phyloP scores from a whole-genome alignment of 2,888 invertebrate species.

The Pachliopta kotzebuea region DNA sequence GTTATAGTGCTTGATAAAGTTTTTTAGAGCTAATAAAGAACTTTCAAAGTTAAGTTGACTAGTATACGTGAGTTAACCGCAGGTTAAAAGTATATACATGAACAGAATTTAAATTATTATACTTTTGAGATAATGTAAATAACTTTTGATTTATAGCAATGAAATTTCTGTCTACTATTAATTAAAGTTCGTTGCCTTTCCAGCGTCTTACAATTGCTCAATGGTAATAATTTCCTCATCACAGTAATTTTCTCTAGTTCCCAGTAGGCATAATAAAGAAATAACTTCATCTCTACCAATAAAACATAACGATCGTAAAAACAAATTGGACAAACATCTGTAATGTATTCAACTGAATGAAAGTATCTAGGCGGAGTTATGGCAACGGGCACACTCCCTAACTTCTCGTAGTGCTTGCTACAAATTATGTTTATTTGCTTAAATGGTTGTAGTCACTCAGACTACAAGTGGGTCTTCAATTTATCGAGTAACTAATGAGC shows the following conservation, averaged over 20 bases:
- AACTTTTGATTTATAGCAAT: too few relatives aligned
- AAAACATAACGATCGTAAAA: conserved; percentile 24
- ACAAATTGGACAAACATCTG: conserved; percentile 23
- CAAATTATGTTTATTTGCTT: conserved; percentile 16
- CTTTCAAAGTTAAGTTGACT: too few relatives aligned
- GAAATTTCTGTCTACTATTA: too few relatives aligned
- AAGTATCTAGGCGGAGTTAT: conserved; percentile 12
- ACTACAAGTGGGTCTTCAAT: conserved; percentile 6
- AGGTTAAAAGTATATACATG: too few relatives aligned
- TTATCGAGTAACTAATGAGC: conserved; percentile 11
- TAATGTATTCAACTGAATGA: conserved; percentile 20
- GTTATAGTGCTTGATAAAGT: too few relatives aligned
- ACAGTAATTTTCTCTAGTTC: conserved; percentile 17
- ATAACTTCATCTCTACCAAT: conserved; percentile 16
- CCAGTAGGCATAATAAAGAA: conserved; percentile 29
- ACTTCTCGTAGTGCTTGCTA: conserved; percentile 2
- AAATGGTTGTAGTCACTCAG: conserved; percentile 13
- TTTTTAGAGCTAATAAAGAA: too few relatives aligned
- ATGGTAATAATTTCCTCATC: conserved; percentile 7
- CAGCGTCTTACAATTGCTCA: not conserved
- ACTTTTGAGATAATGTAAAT: too few relatives aligned
- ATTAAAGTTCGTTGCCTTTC: not conserved
- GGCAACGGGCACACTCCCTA: conserved; percentile 22
- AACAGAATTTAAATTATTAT: too few relatives aligned
- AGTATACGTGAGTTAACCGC: too few relatives aligned